These are phyloP conservation scores for Pocillopora verrucosa DNA, from an alignment of 64 coral and sea anemone genomes.

Conservation along the genomic window DNA sequence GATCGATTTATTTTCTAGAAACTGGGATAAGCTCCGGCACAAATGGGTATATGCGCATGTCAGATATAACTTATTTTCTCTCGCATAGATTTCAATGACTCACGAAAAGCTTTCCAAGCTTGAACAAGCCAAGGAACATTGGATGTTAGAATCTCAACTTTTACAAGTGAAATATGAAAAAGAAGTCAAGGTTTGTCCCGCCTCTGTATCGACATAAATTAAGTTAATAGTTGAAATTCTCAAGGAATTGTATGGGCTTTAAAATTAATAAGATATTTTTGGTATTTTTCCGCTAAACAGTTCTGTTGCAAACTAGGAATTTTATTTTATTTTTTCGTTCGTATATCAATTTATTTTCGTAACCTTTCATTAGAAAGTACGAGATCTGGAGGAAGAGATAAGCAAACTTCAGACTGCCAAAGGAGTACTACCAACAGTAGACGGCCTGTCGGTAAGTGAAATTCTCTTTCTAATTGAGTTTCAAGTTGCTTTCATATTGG, in stretches of 20 bases:
- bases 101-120: constrained; percentile 86
- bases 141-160: constrained; percentile 91
- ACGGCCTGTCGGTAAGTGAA: constrained; percentile 15
- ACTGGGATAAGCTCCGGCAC: no score
- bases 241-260: no score
- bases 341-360: not conserved
- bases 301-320: not conserved
- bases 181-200: constrained; percentile 74
- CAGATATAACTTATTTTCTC: not conserved
- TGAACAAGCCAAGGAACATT: constrained; percentile 94
- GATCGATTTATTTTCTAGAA: no score
- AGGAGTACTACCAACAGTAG: not conserved
- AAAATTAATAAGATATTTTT: no score
- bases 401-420: not conserved
- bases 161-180: constrained; percentile 96
- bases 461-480: not conserved
- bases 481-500: not conserved
- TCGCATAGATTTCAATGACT: constrained; percentile 64
- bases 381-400: constrained; percentile 48
- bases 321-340: not conserved
- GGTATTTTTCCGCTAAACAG: not conserved
- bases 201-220: no score
- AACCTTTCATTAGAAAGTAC: constrained; percentile 52
- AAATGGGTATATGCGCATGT: not conserved
- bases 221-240: no score